Conservation (phyloP, 2,888 invertebrate species). For the Tinea pellionella region DNA sequence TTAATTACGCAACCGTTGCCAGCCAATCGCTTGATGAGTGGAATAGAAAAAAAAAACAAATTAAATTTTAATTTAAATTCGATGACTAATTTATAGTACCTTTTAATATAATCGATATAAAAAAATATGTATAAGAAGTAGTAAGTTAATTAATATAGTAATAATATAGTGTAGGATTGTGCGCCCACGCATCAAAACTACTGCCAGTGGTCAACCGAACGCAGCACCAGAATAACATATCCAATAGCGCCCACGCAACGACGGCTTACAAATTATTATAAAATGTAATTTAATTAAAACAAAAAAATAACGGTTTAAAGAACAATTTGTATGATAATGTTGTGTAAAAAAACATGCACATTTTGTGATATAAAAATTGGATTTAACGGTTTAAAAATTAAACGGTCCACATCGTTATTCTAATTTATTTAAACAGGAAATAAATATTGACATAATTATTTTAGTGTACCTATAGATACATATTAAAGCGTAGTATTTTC, state of each 20-base stretch:
- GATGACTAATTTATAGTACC: too few relatives aligned
- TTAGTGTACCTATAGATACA: too few relatives aligned
- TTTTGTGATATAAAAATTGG: background rate
- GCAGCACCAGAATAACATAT: background rate
- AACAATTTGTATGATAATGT: background rate
- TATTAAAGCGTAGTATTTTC: too few relatives aligned
- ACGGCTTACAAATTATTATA: background rate
- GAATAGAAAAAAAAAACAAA: too few relatives aligned
- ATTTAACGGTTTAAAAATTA: background rate
- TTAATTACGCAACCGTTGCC: too few relatives aligned
- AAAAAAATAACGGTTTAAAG: background rate
- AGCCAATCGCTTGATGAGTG: too few relatives aligned
- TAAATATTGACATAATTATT: too few relatives aligned
- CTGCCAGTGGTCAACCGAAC: background rate
- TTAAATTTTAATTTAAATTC: too few relatives aligned
- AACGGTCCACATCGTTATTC: background rate
- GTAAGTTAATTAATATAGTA: background rate
- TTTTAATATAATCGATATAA: too few relatives aligned
- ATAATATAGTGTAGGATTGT: background rate
- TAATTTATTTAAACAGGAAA: background rate
- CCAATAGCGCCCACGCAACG: background rate
- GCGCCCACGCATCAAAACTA: background rate
- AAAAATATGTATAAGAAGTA: background rate
- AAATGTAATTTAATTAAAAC: background rate
- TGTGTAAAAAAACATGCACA: background rate